Evolutionary conservation across 2,888 invertebrate genomes (phyloP).

Genomic region (Drosophila algonquin): DNA sequence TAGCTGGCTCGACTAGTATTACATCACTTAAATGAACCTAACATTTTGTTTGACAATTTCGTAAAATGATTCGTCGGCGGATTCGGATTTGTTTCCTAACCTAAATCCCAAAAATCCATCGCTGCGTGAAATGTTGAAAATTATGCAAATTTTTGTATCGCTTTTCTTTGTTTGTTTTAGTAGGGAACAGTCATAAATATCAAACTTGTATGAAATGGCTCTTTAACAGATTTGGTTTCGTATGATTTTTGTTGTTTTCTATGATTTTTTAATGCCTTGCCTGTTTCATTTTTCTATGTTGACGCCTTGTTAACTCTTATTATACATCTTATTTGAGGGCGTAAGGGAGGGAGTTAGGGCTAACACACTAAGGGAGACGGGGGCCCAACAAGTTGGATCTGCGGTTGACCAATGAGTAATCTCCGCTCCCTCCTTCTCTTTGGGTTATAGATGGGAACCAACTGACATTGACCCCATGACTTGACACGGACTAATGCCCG

Average conservation of each 20-base stretch:
- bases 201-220: slow-evolving; percentile 20
- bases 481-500: slow-evolving; percentile 53
- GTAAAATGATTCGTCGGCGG: slow-evolving; percentile 73
- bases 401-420: slow-evolving; percentile 32
- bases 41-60: slow-evolving; percentile 66
- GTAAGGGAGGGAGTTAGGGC: not conserved
- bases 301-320: slow-evolving; percentile 58
- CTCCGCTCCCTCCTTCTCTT: slow-evolving; percentile 25
- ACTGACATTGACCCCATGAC: slow-evolving; percentile 62
- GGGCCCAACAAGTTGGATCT: slow-evolving; percentile 19
- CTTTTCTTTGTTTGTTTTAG: slow-evolving; percentile 61
- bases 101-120: slow-evolving; percentile 21
- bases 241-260: slow-evolving; percentile 11
- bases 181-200: slow-evolving; percentile 50
- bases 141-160: slow-evolving; percentile 68
- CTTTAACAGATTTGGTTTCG: slow-evolving; percentile 29
- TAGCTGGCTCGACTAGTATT: slow-evolving; percentile 48
- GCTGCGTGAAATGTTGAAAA: slow-evolving; percentile 61
- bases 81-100: slow-evolving; percentile 51
- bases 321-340: slow-evolving; percentile 10
- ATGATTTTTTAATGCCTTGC: slow-evolving; percentile 28
- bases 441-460: slow-evolving; percentile 25
- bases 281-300: slow-evolving; percentile 52
- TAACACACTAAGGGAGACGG: not conserved
- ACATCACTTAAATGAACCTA: slow-evolving; percentile 65